Percentiles rank a stretch among this genome's conserved stretches.
Conservation (phyloP, 2,888 invertebrate species). For the Idaea aversata region DNA sequence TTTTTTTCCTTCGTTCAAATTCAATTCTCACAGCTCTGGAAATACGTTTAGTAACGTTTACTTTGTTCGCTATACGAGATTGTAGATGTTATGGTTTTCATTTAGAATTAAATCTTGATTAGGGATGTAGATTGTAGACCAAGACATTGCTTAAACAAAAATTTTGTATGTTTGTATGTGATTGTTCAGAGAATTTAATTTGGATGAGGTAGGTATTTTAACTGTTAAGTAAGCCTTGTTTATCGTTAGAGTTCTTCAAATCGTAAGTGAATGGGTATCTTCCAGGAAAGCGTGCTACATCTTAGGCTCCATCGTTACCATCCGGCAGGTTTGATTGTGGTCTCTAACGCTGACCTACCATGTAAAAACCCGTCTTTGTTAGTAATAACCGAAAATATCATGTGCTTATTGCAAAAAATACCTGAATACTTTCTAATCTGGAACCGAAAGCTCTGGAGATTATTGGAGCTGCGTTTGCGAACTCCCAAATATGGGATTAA, state of each 20-base stretch:
- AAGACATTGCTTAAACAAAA: slow-evolving; percentile 37
- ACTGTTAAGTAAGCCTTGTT: neutral
- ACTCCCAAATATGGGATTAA: slow-evolving; percentile 48
- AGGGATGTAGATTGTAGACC: slow-evolving; percentile 8
- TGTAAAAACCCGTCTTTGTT: too few relatives aligned
- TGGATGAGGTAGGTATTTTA: neutral
- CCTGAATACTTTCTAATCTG: slow-evolving; percentile 37
- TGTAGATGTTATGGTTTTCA: slow-evolving; percentile 30
- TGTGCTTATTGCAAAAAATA: neutral
- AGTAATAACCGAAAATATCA: too few relatives aligned
- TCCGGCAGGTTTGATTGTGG: too few relatives aligned
- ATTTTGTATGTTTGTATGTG: slow-evolving; percentile 11
- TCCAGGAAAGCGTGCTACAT: too few relatives aligned
- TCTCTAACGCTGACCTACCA: too few relatives aligned
- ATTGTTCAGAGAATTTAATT: neutral
- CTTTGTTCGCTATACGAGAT: slow-evolving; percentile 45
- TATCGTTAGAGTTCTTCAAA: too few relatives aligned
- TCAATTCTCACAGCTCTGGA: slow-evolving; percentile 58
- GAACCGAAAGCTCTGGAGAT: slow-evolving; percentile 46
- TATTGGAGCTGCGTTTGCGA: slow-evolving; percentile 52
- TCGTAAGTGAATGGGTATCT: too few relatives aligned
- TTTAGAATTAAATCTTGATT: slow-evolving; percentile 21
- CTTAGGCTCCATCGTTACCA: too few relatives aligned
- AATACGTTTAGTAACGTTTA: slow-evolving; percentile 58
- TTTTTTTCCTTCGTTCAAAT: slow-evolving; percentile 59